Base-by-base conservation (phyloP, 2,797 vertebrate species). In the Sebastes goodei region DNA sequence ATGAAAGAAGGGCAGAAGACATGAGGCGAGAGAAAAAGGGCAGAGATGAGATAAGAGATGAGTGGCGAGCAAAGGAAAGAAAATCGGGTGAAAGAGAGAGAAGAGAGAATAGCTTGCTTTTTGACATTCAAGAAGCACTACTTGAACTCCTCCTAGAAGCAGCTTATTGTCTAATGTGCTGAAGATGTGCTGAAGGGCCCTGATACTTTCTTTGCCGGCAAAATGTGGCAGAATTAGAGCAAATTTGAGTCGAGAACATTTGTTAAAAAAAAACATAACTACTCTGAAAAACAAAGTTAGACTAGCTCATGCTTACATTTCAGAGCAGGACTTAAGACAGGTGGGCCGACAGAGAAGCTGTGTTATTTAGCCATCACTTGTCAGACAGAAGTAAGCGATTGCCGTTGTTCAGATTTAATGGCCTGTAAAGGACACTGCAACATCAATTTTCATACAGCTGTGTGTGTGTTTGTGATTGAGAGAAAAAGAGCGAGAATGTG, bases 391-490 rank as follows among this genome's bases (percentile, higher is more conserved):
- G 87, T 85, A 87, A 92, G 75, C 62, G 53, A 83, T 75, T 81
- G 84, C 42, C n/a, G 17, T 86, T 84, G 83, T 89, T 93, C 81
- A 60, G 90, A 89, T 89, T 88, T 89, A 94, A 95, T 93, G 87
- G 87, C 76, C 86, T 90, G 89, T 92, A 94, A 92, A 94, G 93
- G 93, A 93, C 92, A 92, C 65, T 56, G 81, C 86, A 86, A 83
- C 85, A 92, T 90, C 89, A 82, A 80, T 90, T 90, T 88, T 84
- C 78, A 88, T 86, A 87, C 82, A 85, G 78, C 66, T 85, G 68
- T 78, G 69, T 71, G 63, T 42, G 73, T 76, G 80, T 69, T n/a
- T 15, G 61, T 60, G 59, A 64, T 38, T 56, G 30, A 32, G 53
- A 46, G 42, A 52, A 52, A 52, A 52, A 9, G 49, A 52, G 49